Conservation (phyloP, 1,140 invertebrate genomes). For the Orchestia grillus region DNA sequence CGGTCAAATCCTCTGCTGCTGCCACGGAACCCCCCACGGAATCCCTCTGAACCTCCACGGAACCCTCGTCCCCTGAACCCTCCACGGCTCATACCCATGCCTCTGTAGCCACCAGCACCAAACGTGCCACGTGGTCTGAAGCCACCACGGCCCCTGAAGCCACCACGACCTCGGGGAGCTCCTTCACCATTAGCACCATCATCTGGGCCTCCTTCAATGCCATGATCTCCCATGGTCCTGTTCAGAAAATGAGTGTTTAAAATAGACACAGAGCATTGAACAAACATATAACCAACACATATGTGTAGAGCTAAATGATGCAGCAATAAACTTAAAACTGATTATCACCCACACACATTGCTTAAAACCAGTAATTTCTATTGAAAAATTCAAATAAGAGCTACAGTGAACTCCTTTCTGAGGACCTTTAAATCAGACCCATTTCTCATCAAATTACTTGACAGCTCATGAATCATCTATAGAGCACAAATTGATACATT, state of each 20-base stretch:
- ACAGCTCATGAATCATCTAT: no score
- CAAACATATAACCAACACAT: no score
- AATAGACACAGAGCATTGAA: no score
- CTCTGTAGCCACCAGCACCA: constrained; percentile 2
- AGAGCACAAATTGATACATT: no score
- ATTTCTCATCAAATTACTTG: no score
- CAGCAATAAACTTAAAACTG: no score
- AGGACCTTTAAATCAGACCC: no score
- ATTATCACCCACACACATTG: no score
- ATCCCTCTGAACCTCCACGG: constrained; percentile 17
- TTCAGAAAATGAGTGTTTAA: neutral
- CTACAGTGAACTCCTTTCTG: no score
- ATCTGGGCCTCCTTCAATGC: neutral
- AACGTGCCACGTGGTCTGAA: constrained; percentile 11
- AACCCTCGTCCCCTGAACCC: constrained; percentile 31
- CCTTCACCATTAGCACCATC: constrained; percentile 22
- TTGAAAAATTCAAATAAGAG: no score
- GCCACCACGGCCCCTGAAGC: constrained; percentile 4
- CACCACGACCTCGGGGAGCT: constrained; percentile 34
- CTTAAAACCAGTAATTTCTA: no score
- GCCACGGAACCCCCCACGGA: constrained; percentile 33
- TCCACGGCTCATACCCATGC: constrained; percentile 34
- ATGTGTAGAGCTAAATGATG: no score
- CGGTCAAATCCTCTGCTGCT: constrained; percentile 39
- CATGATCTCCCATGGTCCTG: neutral